Evolutionary conservation across 1,140 invertebrate genomes (phyloP), one percentile per base, ranked within the genome.

Genomic region (Zaprionus gabonicus): DNA sequence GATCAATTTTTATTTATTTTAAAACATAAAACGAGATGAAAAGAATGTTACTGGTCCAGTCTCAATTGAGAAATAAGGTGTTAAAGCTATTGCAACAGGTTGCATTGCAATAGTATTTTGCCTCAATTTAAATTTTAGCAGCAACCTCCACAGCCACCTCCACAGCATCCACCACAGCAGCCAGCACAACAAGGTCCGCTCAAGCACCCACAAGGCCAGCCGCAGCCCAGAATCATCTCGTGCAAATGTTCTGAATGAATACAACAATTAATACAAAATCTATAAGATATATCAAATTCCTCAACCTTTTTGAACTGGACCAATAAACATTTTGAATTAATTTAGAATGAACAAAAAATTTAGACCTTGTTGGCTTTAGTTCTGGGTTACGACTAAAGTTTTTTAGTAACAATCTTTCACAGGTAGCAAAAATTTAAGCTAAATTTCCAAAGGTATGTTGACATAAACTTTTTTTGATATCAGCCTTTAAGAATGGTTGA

Each of bases 161-260:
- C 28, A 58, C 31, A 58, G 34, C 56, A 58, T 12, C 31, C 28
- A n/a, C 56, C 49, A 4, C 51, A 55, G 17, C 64, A 58, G 4
- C 31, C 28, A n/a, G 56, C 49, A 4, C 51, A 55, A 15, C 64
- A 64, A 17, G 66, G 44, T 15, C 74, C 67, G 5, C 71, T 63
- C 28, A 71, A 27, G 10, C 76, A 62, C 13, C 64, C 73, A 46
- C 77, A 80, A 1, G 74, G 74, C 36, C 58, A 62, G 6, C 68
- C 64, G 27, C 64, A 80, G n/a, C 78, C 75, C 10, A 70, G 64
- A 6, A 58, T 59, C 66, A 59, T 58, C 3, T 41, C n/a, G 36
- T 67, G 64, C 25, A 57, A 44, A 13, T 67, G 28, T 5, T 67
- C 53, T 67, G 7, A 13, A 23, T 5, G 13, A 27, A 27, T 41